Base-by-base conservation (phyloP, 2,888 invertebrate genomes). In the Agrilus mali region DNA sequence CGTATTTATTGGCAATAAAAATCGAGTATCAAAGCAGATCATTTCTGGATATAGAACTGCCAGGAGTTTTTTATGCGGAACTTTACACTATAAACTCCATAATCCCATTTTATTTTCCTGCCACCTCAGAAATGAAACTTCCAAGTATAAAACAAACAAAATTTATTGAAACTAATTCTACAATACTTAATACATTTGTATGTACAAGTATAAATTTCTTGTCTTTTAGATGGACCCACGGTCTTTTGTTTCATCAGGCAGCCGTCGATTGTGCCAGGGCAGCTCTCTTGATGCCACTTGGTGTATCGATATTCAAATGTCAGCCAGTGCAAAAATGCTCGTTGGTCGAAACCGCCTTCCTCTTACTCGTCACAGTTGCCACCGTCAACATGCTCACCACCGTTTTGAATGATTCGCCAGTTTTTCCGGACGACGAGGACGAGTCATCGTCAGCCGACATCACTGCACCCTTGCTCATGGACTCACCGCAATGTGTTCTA, bases 331-430 rank as follows among this genome's bases (percentile, higher is more conserved):
- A 83, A 68, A 86, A 86, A 65, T 92, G 90, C 63, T 85, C 86
- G 15, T 70, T 89, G 49, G 82, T 90, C 38, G 90, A 90, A 65
- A 89, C 88, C 6, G 86, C 88, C 8, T 92, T 90, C 66, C 75
- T 92, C 41, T 73, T 90, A 50, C 70, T 90, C 60, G 88, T 90
- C 57, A 90, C 90, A 37, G 88, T 89, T 41, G 87, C 89, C 40
- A 88, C 89, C 39, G 87, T 92, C 61, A 92, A 92, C 66, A 84
- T 90, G 80, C 76, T 90, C 51, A 87, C 87, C 35, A 86, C 85
- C 33, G 85, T 87, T 10, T 72, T 88, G 50, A 87, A 87, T 67
- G 87, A 88, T 67, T 86, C 86, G 50, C 87, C 88, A 33, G 80
- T 87, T 46, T 83, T 87, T 58, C 86, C 86, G n/a, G 82, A 83